A percentile compares a stretch with the other conserved stretches of the same genome.
phyloP scores from a whole-genome alignment of 2,888 invertebrate genomes.

The Andrena bicolor region DNA sequence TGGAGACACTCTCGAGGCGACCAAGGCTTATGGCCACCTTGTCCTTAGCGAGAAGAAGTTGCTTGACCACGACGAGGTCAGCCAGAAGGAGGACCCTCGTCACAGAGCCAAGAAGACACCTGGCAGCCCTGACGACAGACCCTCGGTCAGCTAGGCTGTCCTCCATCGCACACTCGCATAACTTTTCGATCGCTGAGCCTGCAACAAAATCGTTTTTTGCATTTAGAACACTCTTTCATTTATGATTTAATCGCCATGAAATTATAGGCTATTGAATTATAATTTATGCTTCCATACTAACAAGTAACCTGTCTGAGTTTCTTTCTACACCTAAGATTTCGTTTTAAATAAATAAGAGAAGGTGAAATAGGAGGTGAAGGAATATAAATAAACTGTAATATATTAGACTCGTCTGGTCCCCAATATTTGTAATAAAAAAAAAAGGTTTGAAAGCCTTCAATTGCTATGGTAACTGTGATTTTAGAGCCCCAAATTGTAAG shows the following conservation, averaged over 20 bases:
- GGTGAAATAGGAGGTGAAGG: too few species aligned
- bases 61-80: slow-evolving; percentile 98
- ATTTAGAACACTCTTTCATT: neutral
- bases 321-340: too few species aligned
- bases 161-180: slow-evolving; percentile 92
- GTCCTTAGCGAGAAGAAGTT: slow-evolving; percentile 97
- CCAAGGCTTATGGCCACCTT: slow-evolving; percentile 95
- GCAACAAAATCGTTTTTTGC: slow-evolving; percentile 52
- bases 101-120: slow-evolving; percentile 96
- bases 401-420: too few species aligned
- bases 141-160: slow-evolving; percentile 88
- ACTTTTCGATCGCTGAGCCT: slow-evolving; percentile 96
- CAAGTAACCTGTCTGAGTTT: too few species aligned
- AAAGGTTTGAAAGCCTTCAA: too few species aligned
- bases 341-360: too few species aligned
- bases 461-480: too few species aligned
- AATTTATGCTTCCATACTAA: neutral
- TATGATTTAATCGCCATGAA: neutral
- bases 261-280: neutral
- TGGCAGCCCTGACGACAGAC: slow-evolving; percentile 95
- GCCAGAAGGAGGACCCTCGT: slow-evolving; percentile 98
- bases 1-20: slow-evolving; percentile 94
- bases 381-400: too few species aligned
- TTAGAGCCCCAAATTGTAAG: too few species aligned
- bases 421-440: too few species aligned